Conservation (phyloP, 2,113 vertebrate genomes). For the Nyctibius bracteatus region DNA sequence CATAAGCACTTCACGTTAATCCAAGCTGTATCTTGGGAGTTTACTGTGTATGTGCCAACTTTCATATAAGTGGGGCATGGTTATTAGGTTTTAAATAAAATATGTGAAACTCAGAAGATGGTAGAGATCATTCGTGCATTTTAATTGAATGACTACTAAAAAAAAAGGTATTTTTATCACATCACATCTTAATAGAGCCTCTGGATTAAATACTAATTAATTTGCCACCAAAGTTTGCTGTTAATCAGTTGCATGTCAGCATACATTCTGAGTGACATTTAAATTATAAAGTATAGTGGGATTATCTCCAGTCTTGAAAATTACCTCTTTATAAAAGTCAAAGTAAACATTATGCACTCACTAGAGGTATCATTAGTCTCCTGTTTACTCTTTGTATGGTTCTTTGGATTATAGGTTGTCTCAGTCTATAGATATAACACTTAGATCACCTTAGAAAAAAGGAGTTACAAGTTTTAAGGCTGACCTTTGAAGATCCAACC, state of each 20-base stretch:
- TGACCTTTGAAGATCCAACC: neutral
- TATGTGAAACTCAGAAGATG: slow-evolving; percentile 25
- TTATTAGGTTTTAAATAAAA: slow-evolving; percentile 63
- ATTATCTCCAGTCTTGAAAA: slow-evolving; percentile 72
- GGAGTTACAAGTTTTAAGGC: neutral
- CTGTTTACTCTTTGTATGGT: slow-evolving; percentile 6
- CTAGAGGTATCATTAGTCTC: slow-evolving; percentile 25
- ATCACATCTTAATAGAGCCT: slow-evolving; percentile 50
- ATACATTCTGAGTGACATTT: slow-evolving; percentile 67
- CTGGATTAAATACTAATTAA: slow-evolving; percentile 75
- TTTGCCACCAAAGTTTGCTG: slow-evolving; percentile 63
- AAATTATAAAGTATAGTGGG: slow-evolving; percentile 66
- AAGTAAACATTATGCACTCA: slow-evolving; percentile 42
- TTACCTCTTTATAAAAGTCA: slow-evolving; percentile 70
- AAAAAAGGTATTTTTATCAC: slow-evolving; percentile 47
- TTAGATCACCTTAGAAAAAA: neutral
- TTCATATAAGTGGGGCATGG: slow-evolving; percentile 15
- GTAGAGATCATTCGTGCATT: neutral
- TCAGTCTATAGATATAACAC: neutral
- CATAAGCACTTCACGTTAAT: slow-evolving; percentile 19
- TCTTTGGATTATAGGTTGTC: slow-evolving; percentile 32
- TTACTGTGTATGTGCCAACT: slow-evolving; percentile 38
- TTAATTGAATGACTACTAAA: slow-evolving; percentile 24
- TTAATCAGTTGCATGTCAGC: slow-evolving; percentile 69
- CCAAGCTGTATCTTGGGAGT: slow-evolving; percentile 45